A percentile compares a stretch with the other conserved stretches of the same genome.
phyloP scores from a whole-genome alignment of 2,113 vertebrate species.

The Saguinus midas region DNA sequence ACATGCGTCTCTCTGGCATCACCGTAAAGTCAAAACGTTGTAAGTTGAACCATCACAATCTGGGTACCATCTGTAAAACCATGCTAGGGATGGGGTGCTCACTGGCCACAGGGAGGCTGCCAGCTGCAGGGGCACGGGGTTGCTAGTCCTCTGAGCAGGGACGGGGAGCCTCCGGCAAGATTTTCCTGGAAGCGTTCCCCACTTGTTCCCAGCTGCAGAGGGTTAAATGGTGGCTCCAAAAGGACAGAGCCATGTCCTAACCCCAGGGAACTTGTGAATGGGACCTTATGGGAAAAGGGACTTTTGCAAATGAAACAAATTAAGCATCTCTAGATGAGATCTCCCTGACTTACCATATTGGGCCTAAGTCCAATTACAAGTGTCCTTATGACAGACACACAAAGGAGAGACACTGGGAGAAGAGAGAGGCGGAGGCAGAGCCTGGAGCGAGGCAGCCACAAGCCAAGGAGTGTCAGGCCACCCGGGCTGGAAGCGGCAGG shows the following conservation, averaged over 20 bases:
- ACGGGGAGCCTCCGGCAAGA: neutral
- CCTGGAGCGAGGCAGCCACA: fast-evolving
- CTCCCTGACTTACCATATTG: fast-evolving
- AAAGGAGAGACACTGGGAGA: neutral
- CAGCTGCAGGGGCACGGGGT: neutral
- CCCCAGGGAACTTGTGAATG: no score
- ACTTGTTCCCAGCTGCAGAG: no score
- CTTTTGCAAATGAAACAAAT: neutral
- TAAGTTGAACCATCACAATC: no score
- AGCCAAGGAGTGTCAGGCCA: neutral
- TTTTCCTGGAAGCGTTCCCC: neutral
- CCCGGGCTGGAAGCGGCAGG: no score
- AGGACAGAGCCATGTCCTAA: fast-evolving
- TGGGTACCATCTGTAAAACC: neutral
- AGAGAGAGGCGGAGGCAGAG: neutral
- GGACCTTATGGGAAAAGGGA: neutral
- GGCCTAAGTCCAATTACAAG: neutral
- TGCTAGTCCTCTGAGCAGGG: neutral
- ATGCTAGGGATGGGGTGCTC: neutral
- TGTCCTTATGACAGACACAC: neutral
- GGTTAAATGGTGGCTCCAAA: neutral
- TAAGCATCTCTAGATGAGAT: neutral
- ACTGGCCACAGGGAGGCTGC: fast-evolving
- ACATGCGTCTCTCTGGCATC: fast-evolving
- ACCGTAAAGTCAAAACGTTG: neutral